Percentiles rank a stretch among this genome's conserved stretches.
These are phyloP conservation scores for Euclidia mi DNA, from an alignment of 2,888 invertebrate genomes.

Conservation along the genomic window DNA sequence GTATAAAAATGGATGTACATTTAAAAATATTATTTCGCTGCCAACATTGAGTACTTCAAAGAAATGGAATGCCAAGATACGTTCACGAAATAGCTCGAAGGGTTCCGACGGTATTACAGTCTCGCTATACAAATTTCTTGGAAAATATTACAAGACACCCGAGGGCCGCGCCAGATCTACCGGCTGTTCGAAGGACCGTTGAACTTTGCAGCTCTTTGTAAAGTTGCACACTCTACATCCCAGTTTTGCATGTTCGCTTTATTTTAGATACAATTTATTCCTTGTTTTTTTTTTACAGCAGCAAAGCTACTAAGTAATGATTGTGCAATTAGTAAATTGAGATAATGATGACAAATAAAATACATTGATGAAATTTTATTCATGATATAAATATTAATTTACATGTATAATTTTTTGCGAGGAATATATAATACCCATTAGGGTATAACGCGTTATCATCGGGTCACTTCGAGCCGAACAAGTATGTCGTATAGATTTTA, in stretches of 20 bases:
- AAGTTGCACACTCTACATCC: conserved; percentile 47
- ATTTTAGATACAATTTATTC: conserved; percentile 28
- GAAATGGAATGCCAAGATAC: conserved; percentile 39
- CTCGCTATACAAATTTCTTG: conserved; percentile 45
- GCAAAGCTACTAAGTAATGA: too few relatives aligned
- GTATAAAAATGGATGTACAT: conserved; percentile 3
- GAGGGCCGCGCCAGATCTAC: conserved; percentile 36
- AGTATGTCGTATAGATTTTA: too few relatives aligned
- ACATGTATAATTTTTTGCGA: too few relatives aligned
- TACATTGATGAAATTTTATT: too few relatives aligned
- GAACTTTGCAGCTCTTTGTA: conserved; percentile 56
- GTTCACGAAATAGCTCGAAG: conserved; percentile 42
- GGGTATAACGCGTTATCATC: too few relatives aligned
- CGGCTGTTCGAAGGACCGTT: conserved; percentile 37
- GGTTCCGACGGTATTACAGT: conserved; percentile 41
- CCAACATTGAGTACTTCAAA: conserved; percentile 29
- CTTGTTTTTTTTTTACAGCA: too few relatives aligned
- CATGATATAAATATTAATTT: too few relatives aligned
- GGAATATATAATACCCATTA: too few relatives aligned
- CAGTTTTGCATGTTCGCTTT: conserved; percentile 29
- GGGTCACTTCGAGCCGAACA: too few relatives aligned
- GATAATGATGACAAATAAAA: too few relatives aligned
- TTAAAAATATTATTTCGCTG: conserved; percentile 23
- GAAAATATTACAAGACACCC: conserved; percentile 52
- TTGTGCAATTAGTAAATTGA: too few relatives aligned